Evolutionary conservation across 1,140 invertebrate species (phyloP).

Genomic region (Leptinotarsa defecta): DNA sequence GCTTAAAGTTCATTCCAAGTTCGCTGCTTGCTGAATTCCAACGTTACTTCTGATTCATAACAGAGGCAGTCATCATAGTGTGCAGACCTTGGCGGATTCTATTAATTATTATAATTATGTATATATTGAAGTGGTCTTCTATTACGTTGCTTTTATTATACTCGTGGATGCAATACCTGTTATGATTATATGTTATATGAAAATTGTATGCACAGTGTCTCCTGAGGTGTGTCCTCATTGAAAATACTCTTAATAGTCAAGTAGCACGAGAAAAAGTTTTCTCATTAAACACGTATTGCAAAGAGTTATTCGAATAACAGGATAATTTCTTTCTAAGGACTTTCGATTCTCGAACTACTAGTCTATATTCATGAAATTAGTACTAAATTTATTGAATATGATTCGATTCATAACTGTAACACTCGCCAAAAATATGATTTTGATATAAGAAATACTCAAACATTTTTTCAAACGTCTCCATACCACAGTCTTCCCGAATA

Average conservation of each 20-base stretch:
- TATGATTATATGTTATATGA: constrained; percentile 12
- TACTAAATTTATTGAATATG: too few relatives aligned
- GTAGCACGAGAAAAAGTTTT: not conserved
- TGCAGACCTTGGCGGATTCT: constrained; percentile 17
- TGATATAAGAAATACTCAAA: too few relatives aligned
- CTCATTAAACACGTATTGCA: too few relatives aligned
- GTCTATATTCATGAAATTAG: too few relatives aligned
- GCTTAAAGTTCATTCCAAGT: constrained; percentile 16
- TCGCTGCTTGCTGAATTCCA: not conserved
- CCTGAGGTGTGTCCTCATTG: constrained; percentile 10
- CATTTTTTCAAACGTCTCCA: too few relatives aligned
- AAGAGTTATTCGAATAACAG: too few relatives aligned
- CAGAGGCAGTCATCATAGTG: constrained; percentile 15
- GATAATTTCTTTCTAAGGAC: too few relatives aligned
- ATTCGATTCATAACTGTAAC: too few relatives aligned
- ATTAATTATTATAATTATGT: constrained; percentile 23
- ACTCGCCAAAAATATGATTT: too few relatives aligned
- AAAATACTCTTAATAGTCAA: not conserved
- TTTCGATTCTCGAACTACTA: too few relatives aligned
- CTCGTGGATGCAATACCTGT: constrained; percentile 18
- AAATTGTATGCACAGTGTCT: constrained; percentile 21
- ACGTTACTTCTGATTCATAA: constrained; percentile 21
- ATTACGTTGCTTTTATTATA: constrained; percentile 22
- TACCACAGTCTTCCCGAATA: too few relatives aligned
- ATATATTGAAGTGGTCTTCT: constrained; percentile 23